Evolutionary conservation across 1,140 invertebrate genomes (phyloP).

Genomic region (Scaptomyza hsui): DNA sequence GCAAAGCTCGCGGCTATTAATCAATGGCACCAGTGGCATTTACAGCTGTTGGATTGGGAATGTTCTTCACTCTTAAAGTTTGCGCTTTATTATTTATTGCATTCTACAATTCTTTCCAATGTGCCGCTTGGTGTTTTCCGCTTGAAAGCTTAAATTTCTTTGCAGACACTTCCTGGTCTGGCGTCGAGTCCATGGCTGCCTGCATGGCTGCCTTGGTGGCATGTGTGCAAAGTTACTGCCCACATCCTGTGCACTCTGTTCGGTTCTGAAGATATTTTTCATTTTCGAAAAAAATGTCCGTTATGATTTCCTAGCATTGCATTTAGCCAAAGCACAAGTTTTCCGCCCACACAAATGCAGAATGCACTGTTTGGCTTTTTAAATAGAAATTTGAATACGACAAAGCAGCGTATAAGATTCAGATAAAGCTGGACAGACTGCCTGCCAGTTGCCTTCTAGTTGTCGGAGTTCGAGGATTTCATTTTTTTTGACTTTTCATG

Average conservation of each 20-base stretch:
- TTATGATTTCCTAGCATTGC: slow-evolving; percentile 61
- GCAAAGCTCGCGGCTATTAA: slow-evolving; percentile 52
- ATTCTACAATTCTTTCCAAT: slow-evolving; percentile 3
- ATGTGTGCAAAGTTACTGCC: slow-evolving; percentile 70
- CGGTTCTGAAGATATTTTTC: slow-evolving; percentile 51
- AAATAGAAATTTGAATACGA: slow-evolving; percentile 72
- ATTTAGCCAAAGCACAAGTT: slow-evolving; percentile 36
- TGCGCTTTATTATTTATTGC: slow-evolving; percentile 58
- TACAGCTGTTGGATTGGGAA: slow-evolving; percentile 24
- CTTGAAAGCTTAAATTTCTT: slow-evolving; percentile 50
- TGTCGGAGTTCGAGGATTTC: slow-evolving; percentile 41
- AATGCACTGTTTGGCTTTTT: slow-evolving; percentile 39
- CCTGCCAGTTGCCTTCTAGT: slow-evolving; percentile 52
- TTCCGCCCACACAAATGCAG: slow-evolving; percentile 16
- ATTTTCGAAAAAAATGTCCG: slow-evolving; percentile 64
- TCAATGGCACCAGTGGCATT: slow-evolving; percentile 33
- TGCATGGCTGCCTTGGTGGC: slow-evolving; percentile 47
- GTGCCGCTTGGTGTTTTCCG: slow-evolving; percentile 46
- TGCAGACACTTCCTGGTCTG: slow-evolving; percentile 56
- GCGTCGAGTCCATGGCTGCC: slow-evolving; percentile 16
- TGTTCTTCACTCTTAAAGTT: slow-evolving; percentile 42
- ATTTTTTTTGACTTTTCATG: slow-evolving; percentile 55
- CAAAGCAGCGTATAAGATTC: slow-evolving; percentile 70
- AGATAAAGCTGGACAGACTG: slow-evolving; percentile 49
- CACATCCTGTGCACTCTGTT: slow-evolving; percentile 55